These are phyloP conservation scores for Deroplatys truncata DNA, from an alignment of 2,888 invertebrate species.

Conservation along the genomic window DNA sequence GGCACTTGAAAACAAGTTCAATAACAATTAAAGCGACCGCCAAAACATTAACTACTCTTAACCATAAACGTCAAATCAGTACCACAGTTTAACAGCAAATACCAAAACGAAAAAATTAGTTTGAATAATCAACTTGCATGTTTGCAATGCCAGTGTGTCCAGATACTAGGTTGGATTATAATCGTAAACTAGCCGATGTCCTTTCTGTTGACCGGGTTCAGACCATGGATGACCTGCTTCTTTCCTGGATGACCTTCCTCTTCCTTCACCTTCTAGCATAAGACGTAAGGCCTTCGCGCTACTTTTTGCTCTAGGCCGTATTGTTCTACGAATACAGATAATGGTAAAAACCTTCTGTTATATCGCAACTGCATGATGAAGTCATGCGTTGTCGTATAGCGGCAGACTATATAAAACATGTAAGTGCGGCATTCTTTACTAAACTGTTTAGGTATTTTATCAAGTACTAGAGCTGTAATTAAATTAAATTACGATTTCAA, in stretches of 20 bases:
- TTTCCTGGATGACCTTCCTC: background rate
- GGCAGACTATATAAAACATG: background rate
- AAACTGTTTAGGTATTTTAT: too few relatives aligned
- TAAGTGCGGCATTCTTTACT: too few relatives aligned
- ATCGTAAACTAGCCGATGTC: background rate
- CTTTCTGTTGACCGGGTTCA: background rate
- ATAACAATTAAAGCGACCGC: too few relatives aligned
- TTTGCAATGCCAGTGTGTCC: background rate
- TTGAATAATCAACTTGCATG: background rate
- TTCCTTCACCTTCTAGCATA: background rate
- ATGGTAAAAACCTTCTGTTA: background rate
- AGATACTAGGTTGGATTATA: background rate
- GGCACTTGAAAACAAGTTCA: too few relatives aligned
- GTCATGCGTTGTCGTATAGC: background rate
- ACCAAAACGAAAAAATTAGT: too few relatives aligned
- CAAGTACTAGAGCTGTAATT: too few relatives aligned
- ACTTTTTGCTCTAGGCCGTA: background rate
- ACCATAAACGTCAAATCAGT: too few relatives aligned
- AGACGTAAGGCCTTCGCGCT: background rate
- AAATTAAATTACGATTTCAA: too few relatives aligned
- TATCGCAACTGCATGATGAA: too few relatives aligned
- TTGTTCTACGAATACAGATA: background rate
- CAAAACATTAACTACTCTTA: too few relatives aligned
- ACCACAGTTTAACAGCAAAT: too few relatives aligned
- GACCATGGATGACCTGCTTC: background rate